Conservation (phyloP, 2,113 vertebrate genomes). For the Sylvia atricapilla region DNA sequence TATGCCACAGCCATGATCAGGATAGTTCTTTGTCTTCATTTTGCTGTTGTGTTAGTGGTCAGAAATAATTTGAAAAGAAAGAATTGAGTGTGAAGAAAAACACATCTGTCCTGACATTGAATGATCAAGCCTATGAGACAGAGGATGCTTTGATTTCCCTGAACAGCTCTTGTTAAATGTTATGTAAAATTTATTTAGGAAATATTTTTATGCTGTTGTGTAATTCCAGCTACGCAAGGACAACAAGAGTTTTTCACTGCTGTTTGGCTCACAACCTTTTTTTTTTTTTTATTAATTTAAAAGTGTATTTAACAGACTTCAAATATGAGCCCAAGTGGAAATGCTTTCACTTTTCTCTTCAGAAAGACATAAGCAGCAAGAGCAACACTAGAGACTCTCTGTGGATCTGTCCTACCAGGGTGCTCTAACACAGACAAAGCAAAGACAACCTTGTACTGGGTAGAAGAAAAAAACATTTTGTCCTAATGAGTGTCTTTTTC, state of each 20-base stretch:
- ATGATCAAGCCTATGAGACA: not conserved
- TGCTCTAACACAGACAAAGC: not conserved
- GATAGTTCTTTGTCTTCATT: not conserved
- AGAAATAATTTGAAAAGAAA: not conserved
- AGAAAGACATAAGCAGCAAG: not conserved
- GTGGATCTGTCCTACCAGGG: not conserved
- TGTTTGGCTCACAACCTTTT: not conserved
- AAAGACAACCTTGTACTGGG: not conserved
- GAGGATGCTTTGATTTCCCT: not conserved
- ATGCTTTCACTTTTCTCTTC: not conserved
- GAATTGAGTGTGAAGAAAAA: not conserved
- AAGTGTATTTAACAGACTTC: not conserved
- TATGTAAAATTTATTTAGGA: not conserved
- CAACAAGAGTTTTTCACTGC: not conserved
- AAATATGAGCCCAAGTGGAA: not conserved
- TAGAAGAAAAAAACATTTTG: not conserved
- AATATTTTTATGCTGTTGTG: not conserved
- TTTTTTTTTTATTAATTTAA: not conserved
- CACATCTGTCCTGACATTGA: not conserved
- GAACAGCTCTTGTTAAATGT: not conserved
- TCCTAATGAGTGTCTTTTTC: not conserved
- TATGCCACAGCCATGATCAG: not conserved
- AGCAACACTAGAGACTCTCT: not conserved
- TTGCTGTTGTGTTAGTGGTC: not conserved
- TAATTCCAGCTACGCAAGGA: not conserved